Evolutionary conservation across 2,888 invertebrate species (phyloP), one percentile per base, ranked within the genome.

Genomic region (Melinopterus prodromus): DNA sequence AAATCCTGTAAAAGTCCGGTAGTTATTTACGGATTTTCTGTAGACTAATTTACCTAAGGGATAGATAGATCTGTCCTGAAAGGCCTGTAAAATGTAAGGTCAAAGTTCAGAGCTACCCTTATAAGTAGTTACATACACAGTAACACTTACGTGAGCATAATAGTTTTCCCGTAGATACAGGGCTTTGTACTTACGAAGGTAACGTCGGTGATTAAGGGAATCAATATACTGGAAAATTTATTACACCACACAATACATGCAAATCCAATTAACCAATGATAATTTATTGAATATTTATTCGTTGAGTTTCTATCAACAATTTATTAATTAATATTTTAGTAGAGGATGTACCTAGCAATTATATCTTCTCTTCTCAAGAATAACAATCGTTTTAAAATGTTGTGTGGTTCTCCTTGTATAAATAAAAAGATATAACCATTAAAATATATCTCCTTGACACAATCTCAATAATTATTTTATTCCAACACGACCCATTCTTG

Each of bases 251-350:
- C 26, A 26, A 2, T 3, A 6, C 53, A 53, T 53, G 53, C 53
- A 53, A 53, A 7, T 38, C 26, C 77, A 38, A 36, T 15, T 76
- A 53, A 16, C n/a, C 7, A 71, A 71, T 71, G 26, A 71, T 3
- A 71, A 71, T 16, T 71, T 71, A 71, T 5, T 71, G 26, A n/a
- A 71, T 12, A 71, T 71, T 16, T 71, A 71, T 71, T 16, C 26
- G 1, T 7, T 7, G 14, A 16, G 9, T 6, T 14, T 71, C n/a
- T 71, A 71, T 36, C 53, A 9, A 12, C 12, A 53, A 53, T 53
- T 53, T 3, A 26, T 53, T 53, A 53, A 53, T 53, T 53, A 9
- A 53, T 53, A 53, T 53, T 26, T 26, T 26, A 2, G 53, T 53
- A 53, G 38, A 38, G 38, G 38, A 26, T 3, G 2, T 26, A 26